Base-by-base conservation (phyloP, 2,113 vertebrate genomes). In the Copsychus sechellarum region DNA sequence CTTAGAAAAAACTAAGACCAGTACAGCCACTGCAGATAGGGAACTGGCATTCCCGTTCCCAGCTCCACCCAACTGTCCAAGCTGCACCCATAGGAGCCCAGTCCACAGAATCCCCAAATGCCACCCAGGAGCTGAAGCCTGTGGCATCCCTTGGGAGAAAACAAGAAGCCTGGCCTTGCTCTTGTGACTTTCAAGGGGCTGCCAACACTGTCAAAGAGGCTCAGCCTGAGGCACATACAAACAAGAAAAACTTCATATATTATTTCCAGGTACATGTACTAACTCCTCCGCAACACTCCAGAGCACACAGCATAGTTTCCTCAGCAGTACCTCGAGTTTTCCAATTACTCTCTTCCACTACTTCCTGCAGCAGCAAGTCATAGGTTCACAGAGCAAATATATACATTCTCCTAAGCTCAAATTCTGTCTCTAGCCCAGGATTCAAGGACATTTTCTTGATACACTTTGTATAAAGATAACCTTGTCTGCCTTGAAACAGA, bases 81-180 rank as follows among this genome's bases (percentile, higher is more conserved):
- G 34, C 14, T 60, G 66, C n/a, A 56, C 0, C 0, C 8, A 40
- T 1, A 3, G 56, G 17, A 78, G 23, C 0, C 2, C 8, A 4
- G 9, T 66, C 16, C 56, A 61, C 15, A n/a, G 51, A 56, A 85
- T 31, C 9, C 21, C 31, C 14, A 70, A 34, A 42, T 15, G 23
- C 13, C 16, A 71, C 34, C 14, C 12, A 9, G 10, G 12, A 88
- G 67, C 62, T 80, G n/a, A 62, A 80, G 74, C 36, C 40, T 31
- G 40, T 1, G 9, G 34, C 34, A 92, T 7, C 12, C 23, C 78
- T 86, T 34, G 47, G 26, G 33, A 70, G 56, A 87, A 73, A 85
- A 36, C 16, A 80, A 79, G 12, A 78, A 61, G 18, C 23, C 42
- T 51, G 12, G 38, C 18, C 18, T 79, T 45, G 50, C 24, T 36